phyloP scores from a whole-genome alignment of 2,113 vertebrate species.

The Suricata suricatta region DNA sequence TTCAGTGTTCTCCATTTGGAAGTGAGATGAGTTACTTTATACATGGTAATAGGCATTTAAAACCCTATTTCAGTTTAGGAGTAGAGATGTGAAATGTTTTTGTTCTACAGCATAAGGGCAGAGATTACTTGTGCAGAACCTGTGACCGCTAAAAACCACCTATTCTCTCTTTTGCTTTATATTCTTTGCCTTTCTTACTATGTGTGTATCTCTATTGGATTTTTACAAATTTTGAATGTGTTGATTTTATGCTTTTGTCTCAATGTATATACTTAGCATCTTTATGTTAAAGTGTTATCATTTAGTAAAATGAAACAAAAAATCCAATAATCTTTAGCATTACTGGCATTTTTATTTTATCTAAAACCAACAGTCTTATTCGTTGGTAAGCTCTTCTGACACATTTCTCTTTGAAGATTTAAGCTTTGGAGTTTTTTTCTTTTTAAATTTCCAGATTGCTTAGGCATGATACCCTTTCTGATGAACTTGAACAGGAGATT shows the following conservation, averaged over 20 bases:
- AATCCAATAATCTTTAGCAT: background rate
- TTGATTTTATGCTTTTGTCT: constrained; percentile 31
- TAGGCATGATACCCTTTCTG: constrained; percentile 37
- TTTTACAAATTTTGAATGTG: constrained; percentile 4
- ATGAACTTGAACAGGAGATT: constrained; percentile 59
- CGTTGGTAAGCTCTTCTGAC: background rate
- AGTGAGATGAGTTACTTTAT: constrained; percentile 61
- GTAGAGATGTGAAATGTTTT: constrained; percentile 46
- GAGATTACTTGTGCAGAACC: constrained; percentile 48
- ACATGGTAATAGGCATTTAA: constrained; percentile 60
- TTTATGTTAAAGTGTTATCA: constrained; percentile 10
- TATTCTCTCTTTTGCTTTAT: background rate
- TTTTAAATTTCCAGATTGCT: constrained; percentile 62
- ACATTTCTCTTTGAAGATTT: background rate
- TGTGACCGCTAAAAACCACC: background rate
- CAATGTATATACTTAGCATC: background rate
- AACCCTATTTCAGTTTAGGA: constrained; percentile 46
- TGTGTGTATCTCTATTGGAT: background rate
- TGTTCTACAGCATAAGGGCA: background rate
- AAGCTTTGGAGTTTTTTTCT: constrained; percentile 35
- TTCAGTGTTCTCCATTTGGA: constrained; percentile 70
- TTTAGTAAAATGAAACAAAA: constrained; percentile 25
- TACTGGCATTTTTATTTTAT: constrained; percentile 32
- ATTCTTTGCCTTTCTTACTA: background rate
- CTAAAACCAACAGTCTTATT: constrained; percentile 29